These are phyloP conservation scores for Pseudopipra pipra DNA, from an alignment of 2,113 vertebrate species.

Conservation along the genomic window DNA sequence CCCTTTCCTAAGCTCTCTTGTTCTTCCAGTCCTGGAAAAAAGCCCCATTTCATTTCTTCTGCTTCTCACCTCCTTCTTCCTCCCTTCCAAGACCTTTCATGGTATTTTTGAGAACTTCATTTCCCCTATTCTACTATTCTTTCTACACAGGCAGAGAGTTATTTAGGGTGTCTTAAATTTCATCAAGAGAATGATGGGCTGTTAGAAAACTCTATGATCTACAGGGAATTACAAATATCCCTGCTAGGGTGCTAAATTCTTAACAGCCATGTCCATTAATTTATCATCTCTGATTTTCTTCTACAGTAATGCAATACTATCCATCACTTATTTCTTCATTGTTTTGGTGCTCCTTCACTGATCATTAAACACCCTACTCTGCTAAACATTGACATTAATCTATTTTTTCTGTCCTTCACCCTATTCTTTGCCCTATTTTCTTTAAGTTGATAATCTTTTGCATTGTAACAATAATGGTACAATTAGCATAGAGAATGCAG, in stretches of 20 bases:
- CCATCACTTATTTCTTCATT: not conserved
- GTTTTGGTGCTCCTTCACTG: not conserved
- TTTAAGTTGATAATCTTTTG: not conserved
- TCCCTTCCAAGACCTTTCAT: not conserved
- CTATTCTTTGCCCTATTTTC: not conserved
- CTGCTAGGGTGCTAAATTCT: not conserved
- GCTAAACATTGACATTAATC: not conserved
- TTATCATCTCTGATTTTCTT: not conserved
- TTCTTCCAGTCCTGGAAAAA: not conserved
- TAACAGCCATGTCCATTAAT: not conserved
- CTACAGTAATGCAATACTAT: not conserved
- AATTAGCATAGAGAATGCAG: not conserved
- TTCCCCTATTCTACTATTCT: not conserved
- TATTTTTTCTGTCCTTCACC: not conserved
- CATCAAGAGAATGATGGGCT: not conserved
- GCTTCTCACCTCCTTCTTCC: not conserved
- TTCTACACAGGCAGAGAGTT: not conserved
- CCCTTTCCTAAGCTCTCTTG: not conserved
- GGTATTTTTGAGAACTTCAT: not conserved
- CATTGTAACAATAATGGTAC: not conserved
- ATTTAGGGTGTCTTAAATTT: not conserved
- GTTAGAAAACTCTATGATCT: not conserved
- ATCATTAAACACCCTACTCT: not conserved
- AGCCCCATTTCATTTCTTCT: not conserved
- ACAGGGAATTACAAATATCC: not conserved